phyloP scores from a whole-genome alignment of 2,113 vertebrate species.

The Microcebus lehilahytsara region DNA sequence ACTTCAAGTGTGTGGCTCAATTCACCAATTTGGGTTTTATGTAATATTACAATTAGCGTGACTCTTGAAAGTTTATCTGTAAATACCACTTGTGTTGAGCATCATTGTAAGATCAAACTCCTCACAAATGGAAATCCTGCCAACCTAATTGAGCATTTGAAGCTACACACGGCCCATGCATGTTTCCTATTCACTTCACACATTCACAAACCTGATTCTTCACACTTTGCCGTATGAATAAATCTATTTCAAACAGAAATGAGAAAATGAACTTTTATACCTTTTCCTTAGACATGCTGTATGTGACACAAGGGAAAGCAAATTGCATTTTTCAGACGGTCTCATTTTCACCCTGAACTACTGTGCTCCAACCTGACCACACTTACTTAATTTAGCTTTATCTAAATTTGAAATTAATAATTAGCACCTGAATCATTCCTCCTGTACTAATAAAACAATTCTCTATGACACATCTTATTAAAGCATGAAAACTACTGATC shows the following conservation, averaged over 20 bases:
- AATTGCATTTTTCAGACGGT: neutral
- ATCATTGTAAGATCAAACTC: neutral
- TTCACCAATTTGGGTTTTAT: neutral
- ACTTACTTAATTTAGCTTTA: conserved; percentile 61
- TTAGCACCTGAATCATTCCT: conserved; percentile 72
- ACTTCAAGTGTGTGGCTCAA: conserved; percentile 8
- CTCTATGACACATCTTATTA: conserved; percentile 54
- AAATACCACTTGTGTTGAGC: neutral
- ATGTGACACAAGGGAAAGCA: neutral
- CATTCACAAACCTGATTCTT: conserved; percentile 36
- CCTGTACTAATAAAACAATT: conserved; percentile 41
- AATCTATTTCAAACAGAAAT: neutral
- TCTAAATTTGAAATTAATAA: conserved; percentile 79
- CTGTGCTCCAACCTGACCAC: conserved; percentile 37
- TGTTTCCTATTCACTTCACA: conserved; percentile 40
- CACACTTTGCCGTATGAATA: neutral
- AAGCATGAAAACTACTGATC: conserved; percentile 57
- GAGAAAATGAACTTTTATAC: neutral
- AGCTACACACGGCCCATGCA: neutral
- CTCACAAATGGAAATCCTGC: neutral
- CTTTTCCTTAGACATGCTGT: neutral
- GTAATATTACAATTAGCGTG: neutral
- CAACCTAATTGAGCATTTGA: neutral
- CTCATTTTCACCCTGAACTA: neutral
- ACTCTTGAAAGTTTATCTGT: neutral